Base-by-base conservation (phyloP, 2,888 invertebrate species). In the Autographa gamma region DNA sequence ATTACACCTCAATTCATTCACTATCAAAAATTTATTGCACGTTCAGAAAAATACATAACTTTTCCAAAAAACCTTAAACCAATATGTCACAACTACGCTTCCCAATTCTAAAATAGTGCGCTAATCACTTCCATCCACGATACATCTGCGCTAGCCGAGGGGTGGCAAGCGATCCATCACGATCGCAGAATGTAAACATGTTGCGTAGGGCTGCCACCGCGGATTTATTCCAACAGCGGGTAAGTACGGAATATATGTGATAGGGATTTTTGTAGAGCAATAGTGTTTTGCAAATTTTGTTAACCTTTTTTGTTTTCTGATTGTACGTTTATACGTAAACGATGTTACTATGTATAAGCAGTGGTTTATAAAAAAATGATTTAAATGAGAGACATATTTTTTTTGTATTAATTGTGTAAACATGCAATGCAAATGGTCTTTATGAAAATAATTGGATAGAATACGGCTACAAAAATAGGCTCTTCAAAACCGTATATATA, bases 121-220 rank as follows among this genome's bases (percentile, higher is more conserved):
- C 56, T 8, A 3, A 31, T 8, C n/a, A 19, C 68, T 58, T 63
- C 68, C 18, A 74, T 71, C n/a, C 1, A 54, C 43, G 34, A 11
- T 64, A 71, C 16, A 70, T 74, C 69, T 31, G 0, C 48, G 63
- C 63, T 66, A 71, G 78, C 66, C 60, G 69, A 71, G 48, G 77
- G 79, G 71, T 61, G 71, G 69, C 59, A 63, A 79, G 73, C 73
- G 75, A 84, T 84, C 85, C 85, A 84, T 84, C 83, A 84, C 77
- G 73, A 73, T 79, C 66, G 63, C 70, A 74, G 60, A 84, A 78
- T 81, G 83, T 84, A 84, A 84, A 84, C 83, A 84, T 77, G 76
- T 76, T 79, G 62, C 70, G 61, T 9, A 84, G 84, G 83, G 83
- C 34, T 83, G 84, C 63, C 81, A 54, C 75, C 59, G 32, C 56